Evolutionary conservation across 2,888 invertebrate genomes (phyloP), one percentile per base, ranked within the genome.

Genomic region (Limnephilus lunatus): DNA sequence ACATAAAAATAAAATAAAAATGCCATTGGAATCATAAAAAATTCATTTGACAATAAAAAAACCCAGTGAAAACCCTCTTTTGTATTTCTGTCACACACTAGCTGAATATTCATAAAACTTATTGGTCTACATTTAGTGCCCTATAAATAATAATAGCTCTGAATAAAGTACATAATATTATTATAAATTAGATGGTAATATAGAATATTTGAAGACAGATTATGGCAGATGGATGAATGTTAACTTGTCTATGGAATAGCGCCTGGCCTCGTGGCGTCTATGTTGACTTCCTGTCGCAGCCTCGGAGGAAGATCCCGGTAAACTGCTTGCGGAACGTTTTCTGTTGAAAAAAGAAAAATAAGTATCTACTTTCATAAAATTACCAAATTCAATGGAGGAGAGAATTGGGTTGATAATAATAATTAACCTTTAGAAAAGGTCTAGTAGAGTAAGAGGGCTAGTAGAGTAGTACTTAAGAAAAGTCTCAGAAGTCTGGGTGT

Each of bases 271-370:
- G 94, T 94, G 89, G 94, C 94, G 94, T 97, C 98, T 93, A 97
- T 95, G 93, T 96, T 95, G 30, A 98, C 97, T 94, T 97, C 96
- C 89, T 96, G 96, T 94, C 97, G 97, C 86, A 98, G 96, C 94
- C 97, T 96, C 25, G 96, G 96, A 4, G 98, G 97, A 90, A 99
- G 95, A 94, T 98, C 98, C 14, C 97, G 96, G 94, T 98, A 98
- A 94, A 99, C 97, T 93, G 97, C 97, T 93, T 97, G 97, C 14
- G 98, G 98, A 81, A 98, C 97, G 94, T 98, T 97, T 95, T 98
- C 98, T 98, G 96, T 80, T 94, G 93, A 87, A 68, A 90, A 90
- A 90, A 68, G 1, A 81, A 89, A 80, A n/a, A 19, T 25, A 68
- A 25, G 48, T 15, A 48, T 4, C 48, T 15, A 48, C 14, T 48